Conservation (phyloP, 2,888 invertebrate genomes). For the Rotaria macrura region DNA sequence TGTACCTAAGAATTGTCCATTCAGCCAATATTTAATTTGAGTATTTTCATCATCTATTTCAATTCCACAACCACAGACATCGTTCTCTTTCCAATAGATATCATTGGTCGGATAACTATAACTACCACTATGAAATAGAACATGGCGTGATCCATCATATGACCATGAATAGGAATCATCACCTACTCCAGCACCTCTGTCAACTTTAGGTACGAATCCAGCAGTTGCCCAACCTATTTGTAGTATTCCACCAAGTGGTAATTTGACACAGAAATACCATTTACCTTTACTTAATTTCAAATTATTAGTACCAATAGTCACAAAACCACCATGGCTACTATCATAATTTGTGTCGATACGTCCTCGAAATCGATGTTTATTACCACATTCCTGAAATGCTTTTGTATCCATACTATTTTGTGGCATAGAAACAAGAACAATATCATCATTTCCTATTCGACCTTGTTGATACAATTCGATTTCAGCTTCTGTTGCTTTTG, state of each 20-base stretch:
- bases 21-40: neutral
- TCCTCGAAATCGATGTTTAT: neutral
- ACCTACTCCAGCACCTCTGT: neutral
- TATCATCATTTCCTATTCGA: neutral
- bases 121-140: neutral
- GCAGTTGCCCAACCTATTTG: neutral
- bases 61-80: slow-evolving; percentile 20
- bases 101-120: neutral
- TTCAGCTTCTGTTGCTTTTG: neutral
- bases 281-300: neutral
- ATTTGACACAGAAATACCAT: neutral
- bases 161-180: neutral
- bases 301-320: neutral
- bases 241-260: neutral
- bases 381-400: neutral
- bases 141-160: neutral
- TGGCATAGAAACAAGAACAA: neutral
- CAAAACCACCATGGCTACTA: neutral
- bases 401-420: neutral
- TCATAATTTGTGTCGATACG: neutral
- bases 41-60: neutral
- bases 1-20: neutral
- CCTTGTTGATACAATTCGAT: neutral
- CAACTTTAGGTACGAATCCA: neutral
- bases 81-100: neutral